Base-by-base conservation (phyloP, 1,140 invertebrate genomes). In the Meloidogyne exigua region DNA sequence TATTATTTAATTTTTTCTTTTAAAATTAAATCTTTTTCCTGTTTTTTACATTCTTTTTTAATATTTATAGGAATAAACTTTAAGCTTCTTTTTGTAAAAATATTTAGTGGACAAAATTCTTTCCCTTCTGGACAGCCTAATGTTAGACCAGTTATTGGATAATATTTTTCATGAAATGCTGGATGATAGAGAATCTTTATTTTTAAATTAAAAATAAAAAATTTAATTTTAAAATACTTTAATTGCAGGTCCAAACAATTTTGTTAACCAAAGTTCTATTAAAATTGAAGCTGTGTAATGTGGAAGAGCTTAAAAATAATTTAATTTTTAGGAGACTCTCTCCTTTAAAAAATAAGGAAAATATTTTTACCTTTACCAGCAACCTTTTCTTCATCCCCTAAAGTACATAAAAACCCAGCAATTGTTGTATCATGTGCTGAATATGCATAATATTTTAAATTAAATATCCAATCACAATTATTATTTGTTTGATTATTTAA, bases 391-490 rank as follows among this genome's bases (percentile, higher is more conserved):
- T 84, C 83, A 63, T 84, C 83, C 32, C 83, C 83, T 32, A 84
- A 77, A 25, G 83, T 84, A 15, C 82, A 76, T 32, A 84, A 57
- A 36, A 84, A 76, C 1, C 79, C 83, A 25, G 82, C 84, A 21
- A 84, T 64, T 4, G 83, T 84, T 11, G 83, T 84, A 69, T 84
- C 83, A 66, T 84, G 83, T n/a, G 83, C 83, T 21, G 84, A 86
- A 72, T 85, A 84, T 13, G 83, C 83, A 49, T 84, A 84, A 68
- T 85, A 84, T 62, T 84, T 84, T 10, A 84, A 76, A n/a, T 71
- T 65, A 11, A 21, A 42, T 15, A 84, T 85, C 83, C 83, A 84
- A 4, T 18, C 57, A 57, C 84, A 85, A 2, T 77, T 39, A 5
- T 28, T 49, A 32, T 64, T 66, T 12, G 26, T 23, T 62, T 65